Evolutionary conservation across 2,113 vertebrate genomes (phyloP), one percentile per base, ranked within the genome.

Genomic region (Amazona guildingii): DNA sequence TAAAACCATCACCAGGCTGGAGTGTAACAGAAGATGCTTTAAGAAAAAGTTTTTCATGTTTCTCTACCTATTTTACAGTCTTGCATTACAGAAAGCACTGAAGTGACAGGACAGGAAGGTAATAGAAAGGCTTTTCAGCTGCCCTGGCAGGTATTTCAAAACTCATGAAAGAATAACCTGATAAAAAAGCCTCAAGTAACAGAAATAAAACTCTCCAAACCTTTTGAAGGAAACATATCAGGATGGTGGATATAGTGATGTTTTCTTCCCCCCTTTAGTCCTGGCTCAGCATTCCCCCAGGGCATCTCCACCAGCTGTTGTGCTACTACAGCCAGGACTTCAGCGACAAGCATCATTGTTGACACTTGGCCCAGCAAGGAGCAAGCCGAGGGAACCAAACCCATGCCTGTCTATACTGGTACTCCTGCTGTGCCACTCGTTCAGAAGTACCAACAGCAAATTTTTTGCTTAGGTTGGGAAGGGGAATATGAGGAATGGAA

Each of bases 401-500:
- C 9, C 1, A 0, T 0, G 0, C 17, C 39, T 75, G 7, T 25
- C 23, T 51, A 13, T 3, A 4, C 18, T 17, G 16, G 11, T 57
- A 35, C 10, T 46, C 70, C 76, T 61, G 35, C n/a, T 41, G 13
- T 29, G 12, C 27, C 29, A 21, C 44, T 67, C 31, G 44, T 84
- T 73, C 73, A n/a, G 69, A 18, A n/a, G 31, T 20, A 39, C 24
- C 19, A 88, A 77, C 27, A 17, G 25, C 9, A 84, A 31, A 13
- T 39, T 89, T 83, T 55, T 55, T 77, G 33, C 48, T 76, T 51
- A 46, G 28, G 5, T 21, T 84, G 66, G 33, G 24, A 73, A 69
- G 21, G 13, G 8, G 5, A 85, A 44, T 35, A 17, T 4, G 13
- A 59, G 8, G 29, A 90, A 69, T 0, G 5, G 44, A 72, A 21